Evolutionary conservation across 2,113 vertebrate genomes (phyloP).

Genomic region (Alethe castanea): DNA sequence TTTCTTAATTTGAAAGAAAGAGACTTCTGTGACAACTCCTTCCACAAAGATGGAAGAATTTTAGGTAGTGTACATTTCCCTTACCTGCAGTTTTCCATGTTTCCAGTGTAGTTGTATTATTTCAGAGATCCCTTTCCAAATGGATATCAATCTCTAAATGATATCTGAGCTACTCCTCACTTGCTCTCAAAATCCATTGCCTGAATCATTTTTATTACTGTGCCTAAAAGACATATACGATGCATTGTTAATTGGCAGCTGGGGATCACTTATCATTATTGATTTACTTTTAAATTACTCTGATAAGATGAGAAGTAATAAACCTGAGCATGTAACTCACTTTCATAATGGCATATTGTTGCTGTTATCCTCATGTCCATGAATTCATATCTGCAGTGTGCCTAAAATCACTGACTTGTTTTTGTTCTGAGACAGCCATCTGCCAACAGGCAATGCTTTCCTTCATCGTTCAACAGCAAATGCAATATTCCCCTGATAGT

Average conservation of each 20-base stretch:
- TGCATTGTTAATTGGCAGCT: neutral
- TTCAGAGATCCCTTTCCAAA: neutral
- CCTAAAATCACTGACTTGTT: neutral
- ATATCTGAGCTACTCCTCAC: neutral
- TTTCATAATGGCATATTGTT: neutral
- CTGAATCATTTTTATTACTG: neutral
- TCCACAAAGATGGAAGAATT: neutral
- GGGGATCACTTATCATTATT: neutral
- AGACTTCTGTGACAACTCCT: neutral
- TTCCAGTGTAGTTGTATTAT: neutral
- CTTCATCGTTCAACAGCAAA: neutral
- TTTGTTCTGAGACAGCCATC: neutral
- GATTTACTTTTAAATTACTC: slow-evolving; percentile 16
- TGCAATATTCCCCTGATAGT: neutral
- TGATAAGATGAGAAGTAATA: neutral
- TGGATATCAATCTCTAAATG: neutral
- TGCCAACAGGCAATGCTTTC: neutral
- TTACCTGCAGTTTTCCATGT: neutral
- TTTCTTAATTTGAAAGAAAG: neutral
- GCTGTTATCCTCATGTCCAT: neutral
- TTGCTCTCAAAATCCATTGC: neutral
- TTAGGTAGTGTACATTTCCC: neutral
- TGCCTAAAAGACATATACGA: neutral
- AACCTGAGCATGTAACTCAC: neutral
- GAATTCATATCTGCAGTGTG: neutral